Base-by-base conservation (phyloP, 2,113 vertebrate species). In the Apus apus region DNA sequence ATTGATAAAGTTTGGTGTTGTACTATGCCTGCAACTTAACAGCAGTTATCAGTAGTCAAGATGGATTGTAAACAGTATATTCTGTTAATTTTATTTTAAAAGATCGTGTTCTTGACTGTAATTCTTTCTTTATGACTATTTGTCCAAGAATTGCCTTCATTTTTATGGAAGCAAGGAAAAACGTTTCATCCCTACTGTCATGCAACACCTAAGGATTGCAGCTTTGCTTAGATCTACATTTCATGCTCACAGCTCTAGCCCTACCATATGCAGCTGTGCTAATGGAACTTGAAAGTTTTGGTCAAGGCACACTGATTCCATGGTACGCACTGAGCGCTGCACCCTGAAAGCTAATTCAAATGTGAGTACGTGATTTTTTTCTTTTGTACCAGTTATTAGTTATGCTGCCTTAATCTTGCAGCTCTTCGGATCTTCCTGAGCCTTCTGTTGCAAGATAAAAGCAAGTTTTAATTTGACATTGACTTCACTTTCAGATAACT, bases 401-500 rank as follows among this genome's bases (percentile, higher is more conserved):
- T 86, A 71, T 40, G 8, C 85, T 78, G 62, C 50, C 57, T 81
- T 88, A 94, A 77, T 93, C 53, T 92, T 84, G 23, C 34, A 72
- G 76, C 23, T 84, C 36, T 92, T 89, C 4, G 16, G n/a, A 67
- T 89, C 68, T 90, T 91, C 23, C 0, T 67, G 45, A 95, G 76
- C 43, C 15, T 90, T 90, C 73, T 81, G 51, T 75, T 90, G 45
- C 80, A 68, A 89, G 58, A 92, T 78, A 87, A 90, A 93, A 85
- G 77, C 30, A 75, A 73, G 79, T 88, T 86, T 85, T 93, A 73
- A 88, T 94, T 92, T 93, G 79, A 89, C 83, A 89, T 85, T 94
- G 80, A 68, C 76, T 90, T 88, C 76, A 92, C 94, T 95, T 96
- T 83, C 61, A 89, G 48, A 60, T 84, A 92, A 90, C 50, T 87